These are phyloP conservation scores for Gastrophysa polygoni DNA, from an alignment of 2,888 invertebrate species.

Conservation along the genomic window DNA sequence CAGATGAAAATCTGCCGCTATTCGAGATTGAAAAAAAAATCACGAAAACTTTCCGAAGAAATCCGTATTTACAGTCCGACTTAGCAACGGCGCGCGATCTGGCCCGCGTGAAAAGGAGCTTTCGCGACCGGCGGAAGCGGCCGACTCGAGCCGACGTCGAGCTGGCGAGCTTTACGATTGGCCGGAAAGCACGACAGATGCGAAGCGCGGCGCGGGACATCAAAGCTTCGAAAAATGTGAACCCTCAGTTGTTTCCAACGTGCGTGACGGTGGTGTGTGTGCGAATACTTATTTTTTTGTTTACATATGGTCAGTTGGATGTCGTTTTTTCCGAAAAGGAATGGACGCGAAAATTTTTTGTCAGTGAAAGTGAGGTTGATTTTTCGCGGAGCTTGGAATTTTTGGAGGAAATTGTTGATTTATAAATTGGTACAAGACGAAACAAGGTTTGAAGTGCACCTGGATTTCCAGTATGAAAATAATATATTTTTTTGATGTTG, in stretches of 20 bases:
- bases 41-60: no score
- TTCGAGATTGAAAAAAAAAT: no score
- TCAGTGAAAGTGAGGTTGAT: constrained; percentile 19
- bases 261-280: constrained; percentile 56
- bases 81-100: constrained; percentile 6
- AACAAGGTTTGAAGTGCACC: neutral
- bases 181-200: constrained; percentile 57
- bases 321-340: constrained; percentile 21
- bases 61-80: neutral
- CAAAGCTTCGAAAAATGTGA: constrained; percentile 55
- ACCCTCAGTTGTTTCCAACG: constrained; percentile 56
- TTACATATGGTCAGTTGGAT: constrained; percentile 57
- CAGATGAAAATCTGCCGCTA: no score
- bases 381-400: neutral
- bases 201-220: constrained; percentile 55
- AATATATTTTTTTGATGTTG: neutral
- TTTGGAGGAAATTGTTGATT: neutral
- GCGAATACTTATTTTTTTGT: constrained; percentile 55
- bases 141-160: constrained; percentile 35
- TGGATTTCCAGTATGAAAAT: neutral
- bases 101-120: constrained; percentile 33
- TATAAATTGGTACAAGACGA: neutral
- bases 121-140: constrained; percentile 26
- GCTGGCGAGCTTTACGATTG: constrained; percentile 50
- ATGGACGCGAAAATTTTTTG: constrained; percentile 18